phyloP scores from a whole-genome alignment of 2,888 invertebrate genomes.

The Metallyticus violacea region DNA sequence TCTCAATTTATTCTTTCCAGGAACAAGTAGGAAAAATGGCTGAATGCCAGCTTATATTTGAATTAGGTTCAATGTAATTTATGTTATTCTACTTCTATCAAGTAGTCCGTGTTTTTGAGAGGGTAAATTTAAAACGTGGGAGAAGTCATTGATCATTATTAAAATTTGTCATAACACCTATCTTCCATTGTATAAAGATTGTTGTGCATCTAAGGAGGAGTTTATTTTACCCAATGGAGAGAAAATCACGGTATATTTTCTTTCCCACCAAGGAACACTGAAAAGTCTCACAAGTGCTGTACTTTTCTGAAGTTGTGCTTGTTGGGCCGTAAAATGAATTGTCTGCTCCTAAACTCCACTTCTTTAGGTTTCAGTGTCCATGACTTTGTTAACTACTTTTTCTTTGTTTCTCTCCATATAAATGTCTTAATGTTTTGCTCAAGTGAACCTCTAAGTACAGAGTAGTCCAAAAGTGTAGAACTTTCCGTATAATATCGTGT shows the following conservation, averaged over 20 bases:
- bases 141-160: no score
- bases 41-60: no score
- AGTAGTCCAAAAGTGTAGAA: not conserved
- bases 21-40: no score
- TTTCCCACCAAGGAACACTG: no score
- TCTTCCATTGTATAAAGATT: not conserved
- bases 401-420: not conserved
- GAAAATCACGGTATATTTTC: not conserved
- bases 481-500: no score
- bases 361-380: not conserved
- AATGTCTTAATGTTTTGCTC: not conserved
- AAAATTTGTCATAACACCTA: not conserved
- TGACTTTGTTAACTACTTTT: not conserved
- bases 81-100: no score
- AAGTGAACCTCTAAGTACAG: not conserved
- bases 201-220: not conserved
- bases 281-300: not conserved
- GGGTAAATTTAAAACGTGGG: no score
- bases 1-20: no score
- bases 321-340: not conserved
- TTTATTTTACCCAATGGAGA: not conserved
- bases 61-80: no score
- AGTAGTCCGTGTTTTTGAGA: no score
- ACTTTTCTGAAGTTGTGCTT: not conserved
- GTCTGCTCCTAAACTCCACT: not conserved